Base-by-base conservation (phyloP, 1,140 invertebrate genomes). In the Drosophila kepulauana region DNA sequence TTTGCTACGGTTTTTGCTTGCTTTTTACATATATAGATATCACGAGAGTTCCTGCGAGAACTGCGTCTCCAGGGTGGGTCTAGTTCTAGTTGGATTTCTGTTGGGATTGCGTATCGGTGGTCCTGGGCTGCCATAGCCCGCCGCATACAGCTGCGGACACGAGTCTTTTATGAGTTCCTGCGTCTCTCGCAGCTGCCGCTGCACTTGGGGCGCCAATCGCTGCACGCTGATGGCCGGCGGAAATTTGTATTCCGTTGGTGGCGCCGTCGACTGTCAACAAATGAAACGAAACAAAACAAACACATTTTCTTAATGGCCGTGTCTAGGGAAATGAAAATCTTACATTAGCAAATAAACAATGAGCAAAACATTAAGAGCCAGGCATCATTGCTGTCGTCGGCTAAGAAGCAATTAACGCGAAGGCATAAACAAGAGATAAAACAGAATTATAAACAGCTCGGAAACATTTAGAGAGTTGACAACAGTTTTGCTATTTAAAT, bases 1-100 rank as follows among this genome's bases (percentile, higher is more conserved):
- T 49, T 78, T 57, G 52, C 66, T 72, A 64, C 30, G 65, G 63
- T 71, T 81, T 61, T 77, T 79, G 79, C 79, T 78, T 88, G 79
- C 64, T 68, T 71, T 80, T 84, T 92, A 92, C 88, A 92, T 91
- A 79, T 92, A 91, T 92, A 92, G 86, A 92, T 92, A 92, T 92
- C 92, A 92, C 92, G 92, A 92, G 80, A 92, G 86, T 92, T 92
- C 91, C 91, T 92, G 90, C 52, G 92, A 92, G 91, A 92, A 92
- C 82, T 92, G 92, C 41, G 92, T 92, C 91, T 92, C 92, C 91
- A 92, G 89, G 91, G 91, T 92, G 91, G 92, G 92, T 82, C 91
- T 92, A 89, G 85, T 86, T 91, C 92, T 89, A 81, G 76, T 88
- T 79, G 86, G 79, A 68, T 91, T 90, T 65, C 90, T 82, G 88